Base-by-base conservation (phyloP, 2,113 vertebrate genomes). In the Cavia aperea region DNA sequence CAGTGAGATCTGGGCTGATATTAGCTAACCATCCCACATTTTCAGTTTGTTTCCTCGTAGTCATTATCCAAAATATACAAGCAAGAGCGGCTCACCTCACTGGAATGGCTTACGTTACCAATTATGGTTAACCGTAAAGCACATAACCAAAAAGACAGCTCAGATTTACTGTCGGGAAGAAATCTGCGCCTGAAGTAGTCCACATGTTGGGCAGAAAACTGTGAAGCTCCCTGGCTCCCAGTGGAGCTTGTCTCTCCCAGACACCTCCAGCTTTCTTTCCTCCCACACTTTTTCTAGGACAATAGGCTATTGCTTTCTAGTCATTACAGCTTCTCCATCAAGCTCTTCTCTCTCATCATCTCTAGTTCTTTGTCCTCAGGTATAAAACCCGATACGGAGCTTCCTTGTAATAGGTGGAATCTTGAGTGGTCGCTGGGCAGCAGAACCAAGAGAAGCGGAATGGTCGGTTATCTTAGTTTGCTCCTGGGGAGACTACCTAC, bases 51-150 rank as follows among this genome's bases (percentile, higher is more conserved):
- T 93, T 92, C 78, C 87, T 73, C 8, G 1, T 18, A 81, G 43
- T 66, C 73, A 14, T 62, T 72, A 77, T 72, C 94, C 92, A 88
- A 91, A 94, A 85, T 54, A 78, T 0, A 91, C 81, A 81, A 77
- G 66, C 46, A 56, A 81, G 39, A 81, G 60, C 73, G n/a, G 31
- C 73, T 93, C 89, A 56, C 66, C 81, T 77, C 66, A 93, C 84
- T 43, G 63, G 86, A 91, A 87, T 5, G 60, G 91, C 24, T 43
- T 39, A 18, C 5, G 79, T 85, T 90, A 58, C 49, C 86, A 73
- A 86, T 87, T 66, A 91, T 10, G 7, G 90, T 56, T 89, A 90
- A 60, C 94, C 68, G 23, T 89, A 51, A 88, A 65, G 60, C 56
- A 33, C 68, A 65, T 36, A 51, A 81, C 54, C 51, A 56, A 14